phyloP scores from a whole-genome alignment of 2,113 vertebrate species.

The Mormyrus lacerda region DNA sequence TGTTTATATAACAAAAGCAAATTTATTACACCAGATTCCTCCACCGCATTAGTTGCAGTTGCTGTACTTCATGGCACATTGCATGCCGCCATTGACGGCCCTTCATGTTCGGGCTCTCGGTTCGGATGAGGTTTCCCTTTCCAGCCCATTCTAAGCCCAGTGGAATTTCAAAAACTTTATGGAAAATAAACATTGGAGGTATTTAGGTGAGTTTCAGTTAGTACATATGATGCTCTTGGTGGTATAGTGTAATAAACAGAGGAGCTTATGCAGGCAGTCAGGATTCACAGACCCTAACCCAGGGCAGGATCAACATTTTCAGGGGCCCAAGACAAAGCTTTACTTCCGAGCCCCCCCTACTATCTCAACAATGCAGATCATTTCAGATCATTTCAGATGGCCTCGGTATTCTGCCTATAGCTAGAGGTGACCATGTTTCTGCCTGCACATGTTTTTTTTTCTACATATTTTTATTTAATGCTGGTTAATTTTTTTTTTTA shows the following conservation, averaged over 20 bases:
- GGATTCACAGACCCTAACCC: neutral
- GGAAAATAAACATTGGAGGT: neutral
- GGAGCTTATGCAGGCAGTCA: neutral
- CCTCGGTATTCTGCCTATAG: neutral
- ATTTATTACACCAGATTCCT: neutral
- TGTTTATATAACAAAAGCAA: neutral
- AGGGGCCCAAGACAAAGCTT: neutral
- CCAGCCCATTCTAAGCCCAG: neutral
- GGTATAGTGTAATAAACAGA: neutral
- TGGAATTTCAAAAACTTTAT: neutral
- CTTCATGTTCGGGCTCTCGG: neutral
- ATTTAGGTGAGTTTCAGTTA: neutral
- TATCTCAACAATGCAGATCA: neutral
- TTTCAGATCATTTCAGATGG: neutral
- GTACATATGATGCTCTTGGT: neutral
- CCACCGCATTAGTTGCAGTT: neutral
- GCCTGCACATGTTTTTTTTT: no score
- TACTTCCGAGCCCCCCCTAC: neutral
- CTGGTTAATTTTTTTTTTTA: neutral
- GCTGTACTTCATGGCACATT: neutral
- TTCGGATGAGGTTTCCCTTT: neutral
- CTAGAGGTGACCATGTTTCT: no score
- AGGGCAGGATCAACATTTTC: neutral
- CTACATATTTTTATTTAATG: neutral
- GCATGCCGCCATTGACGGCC: neutral